phyloP scores from a whole-genome alignment of 2,888 invertebrate genomes.

The Masnerella sp. region DNA sequence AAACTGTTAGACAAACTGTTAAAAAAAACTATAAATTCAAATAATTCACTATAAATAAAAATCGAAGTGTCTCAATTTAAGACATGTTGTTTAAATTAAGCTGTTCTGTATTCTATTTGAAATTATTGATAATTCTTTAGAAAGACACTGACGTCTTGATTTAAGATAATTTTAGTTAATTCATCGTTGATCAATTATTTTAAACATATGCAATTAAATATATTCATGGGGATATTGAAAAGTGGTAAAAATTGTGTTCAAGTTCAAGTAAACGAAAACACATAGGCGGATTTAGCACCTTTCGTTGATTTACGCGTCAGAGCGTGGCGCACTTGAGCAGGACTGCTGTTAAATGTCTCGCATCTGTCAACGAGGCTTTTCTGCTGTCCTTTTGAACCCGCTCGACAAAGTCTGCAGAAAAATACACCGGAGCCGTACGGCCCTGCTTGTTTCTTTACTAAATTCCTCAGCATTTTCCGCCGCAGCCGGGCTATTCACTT shows the following conservation, averaged over 20 bases:
- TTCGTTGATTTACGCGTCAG: constrained; percentile 73
- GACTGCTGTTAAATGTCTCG: constrained; percentile 71
- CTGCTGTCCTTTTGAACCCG: constrained; percentile 57
- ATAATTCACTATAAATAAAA: too few relatives aligned
- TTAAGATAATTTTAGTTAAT: too few relatives aligned
- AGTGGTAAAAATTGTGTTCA: constrained; percentile 17
- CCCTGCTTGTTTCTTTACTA: constrained; percentile 54
- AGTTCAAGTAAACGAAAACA: constrained; percentile 2
- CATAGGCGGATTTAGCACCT: constrained; percentile 65
- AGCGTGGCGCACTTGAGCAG: constrained; percentile 64
- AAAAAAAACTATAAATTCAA: too few relatives aligned
- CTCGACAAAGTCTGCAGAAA: constrained; percentile 57
- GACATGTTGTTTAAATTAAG: too few relatives aligned
- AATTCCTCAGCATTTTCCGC: constrained; percentile 55
- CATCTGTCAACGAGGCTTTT: constrained; percentile 74
- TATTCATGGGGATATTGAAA: too few relatives aligned
- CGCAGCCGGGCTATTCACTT: constrained; percentile 26
- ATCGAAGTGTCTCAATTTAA: too few relatives aligned
- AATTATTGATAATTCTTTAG: too few relatives aligned
- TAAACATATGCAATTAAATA: too few relatives aligned
- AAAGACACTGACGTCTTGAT: too few relatives aligned
- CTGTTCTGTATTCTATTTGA: too few relatives aligned
- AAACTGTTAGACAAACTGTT: too few relatives aligned
- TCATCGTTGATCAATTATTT: too few relatives aligned
- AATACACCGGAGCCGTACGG: constrained; percentile 44